A percentile compares a stretch with the other conserved stretches of the same genome.
These are phyloP conservation scores for Dryadula phaetusa DNA, from an alignment of 2,888 invertebrate genomes.

Conservation along the genomic window DNA sequence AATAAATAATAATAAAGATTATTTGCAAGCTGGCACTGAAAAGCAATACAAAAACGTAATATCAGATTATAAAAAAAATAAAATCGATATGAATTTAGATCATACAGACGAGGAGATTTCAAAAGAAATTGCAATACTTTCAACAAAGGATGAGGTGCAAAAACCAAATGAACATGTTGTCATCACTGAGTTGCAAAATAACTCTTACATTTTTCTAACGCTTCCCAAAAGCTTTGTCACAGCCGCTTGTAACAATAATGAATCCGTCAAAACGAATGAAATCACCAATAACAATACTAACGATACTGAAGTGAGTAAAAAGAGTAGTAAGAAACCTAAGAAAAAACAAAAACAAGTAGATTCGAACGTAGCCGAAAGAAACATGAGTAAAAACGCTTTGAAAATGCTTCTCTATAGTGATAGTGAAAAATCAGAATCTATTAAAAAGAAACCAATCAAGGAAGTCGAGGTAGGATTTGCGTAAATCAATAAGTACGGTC, in stretches of 20 bases:
- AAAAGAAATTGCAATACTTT: slow-evolving; percentile 4
- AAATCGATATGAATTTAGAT: background rate
- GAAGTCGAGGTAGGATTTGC: slow-evolving; percentile 65
- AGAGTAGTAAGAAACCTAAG: slow-evolving; percentile 45
- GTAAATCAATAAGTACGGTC: background rate
- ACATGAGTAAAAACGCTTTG: slow-evolving; percentile 60
- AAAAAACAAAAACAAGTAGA: slow-evolving; percentile 42
- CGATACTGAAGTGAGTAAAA: slow-evolving; percentile 46
- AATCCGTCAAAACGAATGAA: slow-evolving; percentile 49
- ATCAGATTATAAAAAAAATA: background rate
- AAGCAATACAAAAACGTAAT: background rate
- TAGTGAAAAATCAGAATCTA: slow-evolving; percentile 52
- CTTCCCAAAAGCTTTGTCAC: slow-evolving; percentile 62
- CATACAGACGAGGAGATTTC: background rate
- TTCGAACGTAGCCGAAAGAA: slow-evolving; percentile 19
- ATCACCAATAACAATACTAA: slow-evolving; percentile 51
- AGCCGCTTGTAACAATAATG: slow-evolving; percentile 48
- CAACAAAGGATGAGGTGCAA: slow-evolving; percentile 3
- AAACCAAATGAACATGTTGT: slow-evolving; percentile 48
- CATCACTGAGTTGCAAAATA: slow-evolving; percentile 62
- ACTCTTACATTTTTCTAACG: slow-evolving; percentile 69
- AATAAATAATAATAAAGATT: slow-evolving; percentile 31
- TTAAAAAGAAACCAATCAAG: slow-evolving; percentile 48
- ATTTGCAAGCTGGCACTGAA: background rate
- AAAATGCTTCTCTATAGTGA: slow-evolving; percentile 67